Evolutionary conservation across 1,140 invertebrate genomes (phyloP), one percentile per base, ranked within the genome.

Genomic region (Drosophila tsacasi): DNA sequence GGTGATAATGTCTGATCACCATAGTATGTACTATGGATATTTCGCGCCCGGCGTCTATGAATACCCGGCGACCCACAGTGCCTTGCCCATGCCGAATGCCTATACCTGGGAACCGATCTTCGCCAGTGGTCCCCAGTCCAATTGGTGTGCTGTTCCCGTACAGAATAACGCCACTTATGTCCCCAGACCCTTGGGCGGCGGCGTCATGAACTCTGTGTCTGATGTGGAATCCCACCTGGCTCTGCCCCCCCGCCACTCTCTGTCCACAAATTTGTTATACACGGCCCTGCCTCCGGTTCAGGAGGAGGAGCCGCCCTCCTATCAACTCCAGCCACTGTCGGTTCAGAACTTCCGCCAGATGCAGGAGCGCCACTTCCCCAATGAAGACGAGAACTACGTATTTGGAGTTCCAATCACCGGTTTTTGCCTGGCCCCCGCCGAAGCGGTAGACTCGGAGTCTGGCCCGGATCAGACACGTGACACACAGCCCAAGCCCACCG

Each of bases 1-100:
- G 0, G 21, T 6, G 5, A 15, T 5, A 61, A 85, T 85, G 83
- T 67, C 79, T 37, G 23, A 50, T 27, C 9, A 55, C 47, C 12
- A 30, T 76, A 30, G 76, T 37, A n/a, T 17, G 15, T 72, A 68
- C 49, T 79, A 80, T n/a, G 79, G 67, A 12, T 82, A 81, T 35
- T 17, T 71, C 0, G 23, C 68, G 52, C 83, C 84, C 6, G 76
- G 85, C 0, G 25, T 37, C 3, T 78, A 78, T 25, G 35, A 49
- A 12, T 69, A 77, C 37, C 75, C 74, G 6, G 19, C 71, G 42
- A 60, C 19, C 10, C 46, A 40, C 9, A 40, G 46, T 50, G 15
- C 55, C 9, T 7, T 6, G 1, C 19, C 13, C 15, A 25, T 54
- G 7, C 19, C 32, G 5, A 42, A 32, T 46, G 46, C 25, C 15